Evolutionary conservation across 2,888 invertebrate species (phyloP), one percentile per base, ranked within the genome.

Genomic region (Plemyria rubiginata): DNA sequence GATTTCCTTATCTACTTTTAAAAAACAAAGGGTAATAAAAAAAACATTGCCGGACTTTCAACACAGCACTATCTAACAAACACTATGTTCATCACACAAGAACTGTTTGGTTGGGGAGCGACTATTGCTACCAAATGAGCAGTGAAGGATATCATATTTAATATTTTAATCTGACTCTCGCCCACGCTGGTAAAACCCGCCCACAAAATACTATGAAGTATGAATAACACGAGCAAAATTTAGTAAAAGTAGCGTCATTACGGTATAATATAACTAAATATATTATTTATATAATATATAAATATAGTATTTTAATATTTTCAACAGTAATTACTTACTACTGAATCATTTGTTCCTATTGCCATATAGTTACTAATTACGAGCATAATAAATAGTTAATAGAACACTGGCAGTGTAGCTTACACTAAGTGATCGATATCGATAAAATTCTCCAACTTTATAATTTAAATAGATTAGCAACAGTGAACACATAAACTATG

Each of bases 351-450:
- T 67, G 60, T 43, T 60, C 56, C 65, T 74, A 76, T 70, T 54
- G 62, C 69, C n/a, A 74, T 66, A 7, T 8, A 7, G 8, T 6
- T 32, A 32, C 32, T 32, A 32, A 1, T 32, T 22, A 22, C 22
- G 22, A 22, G 22, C 2, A 22, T n/a, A n/a, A n/a, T n/a, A n/a
- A n/a, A 29, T 29, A 29, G 4, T 7, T 15, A 16, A 70, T 78
- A 74, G 74, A 82, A 75, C 81, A 82, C 78, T 86, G 88, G 88
- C 88, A 89, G 88, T 89, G 69, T 73, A 72, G 83, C 83, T 77
- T 76, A 73, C 66, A 70, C 74, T 75, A 75, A 61, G 68, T 78
- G 76, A 79, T 67, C 71, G 50, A 55, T 66, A 61, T 45, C 41
- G 51, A 57, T 62, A 62, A 38, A 62, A 59, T 54, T 60, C 54